Conservation (phyloP, 2,113 vertebrate genomes). For the Trichomycterus rosablanca region DNA sequence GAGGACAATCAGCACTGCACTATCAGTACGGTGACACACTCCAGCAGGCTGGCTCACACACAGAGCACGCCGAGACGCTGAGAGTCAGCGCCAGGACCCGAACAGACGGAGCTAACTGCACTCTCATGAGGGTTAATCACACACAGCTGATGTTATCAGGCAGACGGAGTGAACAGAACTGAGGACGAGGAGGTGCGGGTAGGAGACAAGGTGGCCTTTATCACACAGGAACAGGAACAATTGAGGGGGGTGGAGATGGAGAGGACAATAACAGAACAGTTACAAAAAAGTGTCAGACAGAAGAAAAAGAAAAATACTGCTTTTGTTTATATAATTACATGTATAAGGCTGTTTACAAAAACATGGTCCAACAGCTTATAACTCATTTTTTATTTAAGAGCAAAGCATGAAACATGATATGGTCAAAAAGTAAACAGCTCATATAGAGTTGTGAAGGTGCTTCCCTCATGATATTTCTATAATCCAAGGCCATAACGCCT, state of each 20-base stretch:
- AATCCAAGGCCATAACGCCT: too few species aligned
- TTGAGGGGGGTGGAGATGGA: not conserved
- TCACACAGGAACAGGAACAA: conserved; percentile 19
- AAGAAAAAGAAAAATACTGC: too few species aligned
- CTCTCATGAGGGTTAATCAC: conserved; percentile 61
- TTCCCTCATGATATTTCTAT: too few species aligned
- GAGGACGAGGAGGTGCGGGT: conserved; percentile 47
- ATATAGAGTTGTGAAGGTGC: too few species aligned
- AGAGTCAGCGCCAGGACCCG: conserved; percentile 38
- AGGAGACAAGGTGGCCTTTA: conserved; percentile 48
- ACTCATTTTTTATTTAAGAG: too few species aligned
- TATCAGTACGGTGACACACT: conserved; percentile 51
- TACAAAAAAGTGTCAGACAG: too few species aligned
- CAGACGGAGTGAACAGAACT: conserved; percentile 52
- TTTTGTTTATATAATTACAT: too few species aligned
- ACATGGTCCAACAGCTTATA: too few species aligned
- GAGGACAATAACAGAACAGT: too few species aligned
- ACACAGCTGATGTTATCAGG: conserved; percentile 61
- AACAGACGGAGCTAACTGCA: conserved; percentile 55
- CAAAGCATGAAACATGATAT: too few species aligned
- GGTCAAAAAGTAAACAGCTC: too few species aligned
- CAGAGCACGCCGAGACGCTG: conserved; percentile 37
- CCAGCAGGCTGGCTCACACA: conserved; percentile 41
- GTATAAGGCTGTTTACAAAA: too few species aligned
- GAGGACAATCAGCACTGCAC: conserved; percentile 55